Percentiles rank a stretch among this genome's conserved stretches.
phyloP scores from a whole-genome alignment of 2,888 invertebrate genomes.

The Cantharis rustica region DNA sequence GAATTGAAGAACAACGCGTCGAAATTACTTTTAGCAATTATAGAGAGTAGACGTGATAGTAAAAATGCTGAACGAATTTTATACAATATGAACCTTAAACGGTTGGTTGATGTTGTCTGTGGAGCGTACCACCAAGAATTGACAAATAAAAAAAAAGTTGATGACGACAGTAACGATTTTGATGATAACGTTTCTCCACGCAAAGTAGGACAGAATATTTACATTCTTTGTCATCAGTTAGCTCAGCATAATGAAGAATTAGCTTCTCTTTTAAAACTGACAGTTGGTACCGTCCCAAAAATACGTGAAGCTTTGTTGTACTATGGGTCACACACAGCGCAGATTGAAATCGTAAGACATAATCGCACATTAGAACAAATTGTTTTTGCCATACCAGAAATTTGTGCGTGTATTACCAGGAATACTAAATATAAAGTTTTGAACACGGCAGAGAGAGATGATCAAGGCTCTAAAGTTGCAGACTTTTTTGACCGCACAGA shows the following conservation, averaged over 20 bases:
- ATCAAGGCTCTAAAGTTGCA: constrained; percentile 94
- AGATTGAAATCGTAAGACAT: constrained; percentile 97
- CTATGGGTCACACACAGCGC: constrained; percentile 96
- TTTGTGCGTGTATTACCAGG: constrained; percentile 94
- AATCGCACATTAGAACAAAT: constrained; percentile 98
- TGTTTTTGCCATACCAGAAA: constrained; percentile 98
- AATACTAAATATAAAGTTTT: constrained; percentile 93
- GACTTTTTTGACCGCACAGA: constrained; percentile 93
- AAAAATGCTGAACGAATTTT: constrained; percentile 97
- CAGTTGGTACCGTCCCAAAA: constrained; percentile 71
- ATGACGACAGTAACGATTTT: constrained; percentile 65
- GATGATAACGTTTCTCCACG: constrained; percentile 88
- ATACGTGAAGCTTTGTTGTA: constrained; percentile 89
- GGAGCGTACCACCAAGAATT: constrained; percentile 91
- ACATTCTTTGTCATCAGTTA: constrained; percentile 97
- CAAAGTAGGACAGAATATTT: constrained; percentile 99
- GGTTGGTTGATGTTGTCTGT: constrained; percentile 93
- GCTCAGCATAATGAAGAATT: constrained; percentile 96
- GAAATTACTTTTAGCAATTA: constrained; percentile 95
- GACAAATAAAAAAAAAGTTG: constrained; percentile 72
- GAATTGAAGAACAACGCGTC: constrained; percentile 99
- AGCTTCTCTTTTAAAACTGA: constrained; percentile 80
- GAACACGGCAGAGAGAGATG: constrained; percentile 93
- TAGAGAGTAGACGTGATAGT: constrained; percentile 87
- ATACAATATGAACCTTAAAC: constrained; percentile 96